Percentiles rank a stretch among this genome's conserved stretches.
phyloP scores from a whole-genome alignment of 2,113 vertebrate genomes.

The Triplophysa tibetana region DNA sequence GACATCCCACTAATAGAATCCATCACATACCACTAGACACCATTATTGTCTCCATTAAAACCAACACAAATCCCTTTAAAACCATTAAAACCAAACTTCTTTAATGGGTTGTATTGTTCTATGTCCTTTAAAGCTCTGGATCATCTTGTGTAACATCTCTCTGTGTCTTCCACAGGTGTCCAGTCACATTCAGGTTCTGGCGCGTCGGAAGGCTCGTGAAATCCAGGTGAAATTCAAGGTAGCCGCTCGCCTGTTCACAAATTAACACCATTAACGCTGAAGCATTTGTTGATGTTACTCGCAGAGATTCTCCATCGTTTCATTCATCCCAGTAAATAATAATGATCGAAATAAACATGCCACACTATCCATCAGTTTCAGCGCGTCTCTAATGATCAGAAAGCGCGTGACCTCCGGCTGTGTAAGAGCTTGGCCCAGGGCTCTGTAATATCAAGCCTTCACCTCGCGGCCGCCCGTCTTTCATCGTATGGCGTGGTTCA shows the following conservation, averaged over 20 bases:
- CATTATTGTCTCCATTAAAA: no score
- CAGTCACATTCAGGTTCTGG: slow-evolving; percentile 96
- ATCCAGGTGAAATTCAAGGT: slow-evolving; percentile 99
- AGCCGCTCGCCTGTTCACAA: slow-evolving; percentile 52
- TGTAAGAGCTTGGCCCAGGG: slow-evolving; percentile 18
- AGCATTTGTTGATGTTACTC: not conserved
- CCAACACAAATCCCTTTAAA: no score
- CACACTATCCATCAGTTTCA: slow-evolving; percentile 3
- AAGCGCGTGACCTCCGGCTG: slow-evolving; percentile 39
- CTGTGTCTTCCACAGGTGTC: slow-evolving; percentile 78
- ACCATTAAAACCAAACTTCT: no score
- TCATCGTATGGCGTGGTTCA: slow-evolving; percentile 51
- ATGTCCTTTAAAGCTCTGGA: no score
- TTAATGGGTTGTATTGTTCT: no score
- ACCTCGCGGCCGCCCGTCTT: slow-evolving; percentile 45
- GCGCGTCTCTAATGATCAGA: slow-evolving; percentile 26
- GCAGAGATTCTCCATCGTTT: not conserved
- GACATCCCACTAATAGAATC: no score
- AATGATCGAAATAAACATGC: not conserved
- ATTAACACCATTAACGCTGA: slow-evolving; percentile 21
- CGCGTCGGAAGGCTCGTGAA: slow-evolving; percentile 93
- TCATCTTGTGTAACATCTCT: no score
- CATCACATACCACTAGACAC: no score
- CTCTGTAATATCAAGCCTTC: slow-evolving; percentile 35
- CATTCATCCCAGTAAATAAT: not conserved